Conservation (phyloP, 2,888 invertebrate genomes). For the Drosophila siamana region DNA sequence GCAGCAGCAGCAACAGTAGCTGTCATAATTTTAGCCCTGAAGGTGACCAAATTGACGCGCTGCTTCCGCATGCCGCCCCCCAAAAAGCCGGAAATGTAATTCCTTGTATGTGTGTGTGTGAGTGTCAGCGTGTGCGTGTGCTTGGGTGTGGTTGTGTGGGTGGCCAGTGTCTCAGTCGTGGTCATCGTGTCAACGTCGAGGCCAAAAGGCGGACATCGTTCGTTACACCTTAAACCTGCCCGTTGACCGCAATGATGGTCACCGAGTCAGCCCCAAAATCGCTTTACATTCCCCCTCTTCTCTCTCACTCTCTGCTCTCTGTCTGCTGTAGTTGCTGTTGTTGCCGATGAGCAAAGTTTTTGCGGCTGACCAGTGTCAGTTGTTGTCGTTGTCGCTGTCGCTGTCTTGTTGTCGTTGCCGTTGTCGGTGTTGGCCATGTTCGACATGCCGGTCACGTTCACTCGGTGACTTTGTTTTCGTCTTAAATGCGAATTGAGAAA, state of each 20-base stretch:
- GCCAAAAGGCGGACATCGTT: slow-evolving; percentile 71
- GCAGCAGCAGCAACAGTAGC: slow-evolving; percentile 43
- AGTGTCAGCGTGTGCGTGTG: slow-evolving; percentile 7
- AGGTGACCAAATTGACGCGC: slow-evolving; percentile 65
- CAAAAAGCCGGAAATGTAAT: slow-evolving; percentile 75
- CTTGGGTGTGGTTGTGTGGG: slow-evolving; percentile 23
- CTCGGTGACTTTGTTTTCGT: slow-evolving; percentile 77
- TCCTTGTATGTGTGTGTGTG: slow-evolving; percentile 11
- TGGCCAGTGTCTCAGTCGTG: slow-evolving; percentile 49
- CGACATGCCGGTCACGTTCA: slow-evolving; percentile 73
- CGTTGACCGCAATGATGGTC: slow-evolving; percentile 78
- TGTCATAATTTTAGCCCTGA: slow-evolving; percentile 76
- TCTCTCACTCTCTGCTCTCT: not conserved
- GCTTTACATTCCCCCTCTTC: slow-evolving; percentile 48
- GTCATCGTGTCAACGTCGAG: slow-evolving; percentile 67
- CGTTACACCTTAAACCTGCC: slow-evolving; percentile 74
- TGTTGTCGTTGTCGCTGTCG: slow-evolving; percentile 16
- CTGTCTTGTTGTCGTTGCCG: not conserved
- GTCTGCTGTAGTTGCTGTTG: not conserved
- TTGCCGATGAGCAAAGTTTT: slow-evolving; percentile 69
- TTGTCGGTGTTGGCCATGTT: slow-evolving; percentile 32
- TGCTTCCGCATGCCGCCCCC: slow-evolving; percentile 68
- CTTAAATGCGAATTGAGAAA: slow-evolving; percentile 80
- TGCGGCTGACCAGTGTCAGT: slow-evolving; percentile 71
- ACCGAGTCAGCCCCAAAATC: slow-evolving; percentile 71